Evolutionary conservation across 2,888 invertebrate genomes (phyloP).

Genomic region (Drosophila bunnanda): DNA sequence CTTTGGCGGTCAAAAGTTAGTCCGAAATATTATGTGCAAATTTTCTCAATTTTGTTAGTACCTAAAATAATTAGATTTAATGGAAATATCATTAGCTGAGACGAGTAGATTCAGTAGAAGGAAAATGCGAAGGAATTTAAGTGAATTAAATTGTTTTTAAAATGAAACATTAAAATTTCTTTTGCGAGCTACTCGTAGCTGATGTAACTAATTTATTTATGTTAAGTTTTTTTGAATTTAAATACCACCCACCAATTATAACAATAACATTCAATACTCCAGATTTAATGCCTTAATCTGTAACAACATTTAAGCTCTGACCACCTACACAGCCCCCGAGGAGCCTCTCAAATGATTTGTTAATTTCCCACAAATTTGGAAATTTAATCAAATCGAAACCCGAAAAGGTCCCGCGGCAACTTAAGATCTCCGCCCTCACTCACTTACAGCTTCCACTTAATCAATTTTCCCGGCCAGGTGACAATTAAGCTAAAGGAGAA

Average conservation of each 20-base stretch:
- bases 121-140: not conserved
- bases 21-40: constrained; percentile 27
- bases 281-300: not conserved
- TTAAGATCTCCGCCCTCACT: not conserved
- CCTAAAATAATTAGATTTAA: constrained; percentile 26
- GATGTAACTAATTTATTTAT: not conserved
- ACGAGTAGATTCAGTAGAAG: not conserved
- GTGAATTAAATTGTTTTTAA: too few relatives aligned
- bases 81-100: constrained; percentile 18
- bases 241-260: not conserved
- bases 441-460: constrained; percentile 22
- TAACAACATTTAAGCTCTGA: constrained; percentile 8
- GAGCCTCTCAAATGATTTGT: constrained; percentile 24
- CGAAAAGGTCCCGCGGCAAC: constrained; percentile 5
- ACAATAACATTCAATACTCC: not conserved
- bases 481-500: constrained; percentile 19
- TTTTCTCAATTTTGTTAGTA: constrained; percentile 1
- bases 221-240: not conserved
- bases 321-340: not conserved
- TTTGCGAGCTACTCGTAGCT: too few relatives aligned
- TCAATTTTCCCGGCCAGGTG: constrained; percentile 33
- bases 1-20: constrained; percentile 37
- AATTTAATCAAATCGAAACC: constrained; percentile 28
- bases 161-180: too few relatives aligned
- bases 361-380: constrained; percentile 21